phyloP scores from a whole-genome alignment of 1,140 invertebrate genomes.

The Hyles vespertilio region DNA sequence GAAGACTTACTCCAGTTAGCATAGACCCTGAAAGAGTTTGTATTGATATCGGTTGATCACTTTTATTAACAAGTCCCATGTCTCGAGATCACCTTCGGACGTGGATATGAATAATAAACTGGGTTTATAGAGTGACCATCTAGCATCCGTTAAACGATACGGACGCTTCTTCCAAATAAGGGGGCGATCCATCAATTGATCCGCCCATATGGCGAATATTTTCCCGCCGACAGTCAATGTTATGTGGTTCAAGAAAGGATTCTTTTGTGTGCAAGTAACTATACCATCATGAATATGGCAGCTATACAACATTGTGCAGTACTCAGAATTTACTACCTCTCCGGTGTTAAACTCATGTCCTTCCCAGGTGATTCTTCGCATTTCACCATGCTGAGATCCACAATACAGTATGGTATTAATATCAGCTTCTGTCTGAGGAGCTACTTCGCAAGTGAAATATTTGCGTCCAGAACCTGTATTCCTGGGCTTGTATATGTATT shows the following conservation, averaged over 20 bases:
- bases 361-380: slow-evolving; percentile 76
- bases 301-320: slow-evolving; percentile 61
- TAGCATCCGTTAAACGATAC: slow-evolving; percentile 52
- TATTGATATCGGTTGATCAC: slow-evolving; percentile 57
- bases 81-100: slow-evolving; percentile 61
- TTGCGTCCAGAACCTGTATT: slow-evolving; percentile 69
- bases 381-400: slow-evolving; percentile 71
- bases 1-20: slow-evolving; percentile 74
- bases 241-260: slow-evolving; percentile 73
- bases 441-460: slow-evolving; percentile 53
- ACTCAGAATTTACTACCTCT: slow-evolving; percentile 75
- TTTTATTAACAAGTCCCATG: slow-evolving; percentile 65
- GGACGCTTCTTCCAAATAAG: slow-evolving; percentile 62
- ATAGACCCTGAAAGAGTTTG: slow-evolving; percentile 62
- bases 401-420: slow-evolving; percentile 55
- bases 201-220: slow-evolving; percentile 67
- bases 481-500: slow-evolving; percentile 47
- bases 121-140: slow-evolving; percentile 66
- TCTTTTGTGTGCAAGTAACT: slow-evolving; percentile 75
- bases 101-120: slow-evolving; percentile 61
- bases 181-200: slow-evolving; percentile 46
- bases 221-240: slow-evolving; percentile 72
- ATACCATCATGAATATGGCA: slow-evolving; percentile 81
- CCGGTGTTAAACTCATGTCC: slow-evolving; percentile 79
- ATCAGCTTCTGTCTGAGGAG: slow-evolving; percentile 56